Evolutionary conservation across 2,888 invertebrate species (phyloP).

Genomic region (Pheosia gnoma): DNA sequence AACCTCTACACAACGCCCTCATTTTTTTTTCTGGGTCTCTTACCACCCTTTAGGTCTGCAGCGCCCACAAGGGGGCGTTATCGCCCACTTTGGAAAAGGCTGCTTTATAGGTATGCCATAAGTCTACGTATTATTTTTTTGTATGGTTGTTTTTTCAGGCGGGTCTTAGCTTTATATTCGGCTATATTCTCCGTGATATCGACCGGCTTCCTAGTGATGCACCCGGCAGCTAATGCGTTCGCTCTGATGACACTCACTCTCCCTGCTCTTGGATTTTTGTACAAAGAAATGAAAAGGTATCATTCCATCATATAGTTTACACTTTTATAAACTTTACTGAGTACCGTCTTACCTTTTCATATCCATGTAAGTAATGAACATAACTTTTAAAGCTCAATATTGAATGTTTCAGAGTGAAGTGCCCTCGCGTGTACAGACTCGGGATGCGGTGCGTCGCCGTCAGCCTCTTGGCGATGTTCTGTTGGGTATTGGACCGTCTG

Average conservation of each 20-base stretch:
- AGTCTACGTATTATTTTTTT: no score
- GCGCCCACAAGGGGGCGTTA: no score
- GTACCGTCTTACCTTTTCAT: no score
- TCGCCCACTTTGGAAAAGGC: no score
- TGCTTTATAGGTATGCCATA: no score
- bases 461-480: slow-evolving; percentile 88
- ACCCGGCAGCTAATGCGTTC: slow-evolving; percentile 93
- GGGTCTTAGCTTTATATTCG: slow-evolving; percentile 85
- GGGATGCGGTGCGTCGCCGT: slow-evolving; percentile 88
- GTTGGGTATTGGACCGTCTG: slow-evolving; percentile 91
- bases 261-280: slow-evolving; percentile 87
- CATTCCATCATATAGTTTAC: slow-evolving; percentile 18
- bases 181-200: slow-evolving; percentile 85
- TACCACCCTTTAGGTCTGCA: no score
- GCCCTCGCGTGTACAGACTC: slow-evolving; percentile 87
- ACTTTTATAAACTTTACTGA: no score
- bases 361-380: background rate
- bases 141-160: slow-evolving; percentile 69
- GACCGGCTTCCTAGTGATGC: slow-evolving; percentile 88
- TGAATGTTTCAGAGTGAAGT: slow-evolving; percentile 78
- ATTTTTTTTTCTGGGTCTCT: no score
- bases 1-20: no score
- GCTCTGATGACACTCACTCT: slow-evolving; percentile 90
- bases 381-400: background rate
- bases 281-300: slow-evolving; percentile 88